Conservation (phyloP, 2,888 invertebrate species). For the Melikaiella ostensackeni region DNA sequence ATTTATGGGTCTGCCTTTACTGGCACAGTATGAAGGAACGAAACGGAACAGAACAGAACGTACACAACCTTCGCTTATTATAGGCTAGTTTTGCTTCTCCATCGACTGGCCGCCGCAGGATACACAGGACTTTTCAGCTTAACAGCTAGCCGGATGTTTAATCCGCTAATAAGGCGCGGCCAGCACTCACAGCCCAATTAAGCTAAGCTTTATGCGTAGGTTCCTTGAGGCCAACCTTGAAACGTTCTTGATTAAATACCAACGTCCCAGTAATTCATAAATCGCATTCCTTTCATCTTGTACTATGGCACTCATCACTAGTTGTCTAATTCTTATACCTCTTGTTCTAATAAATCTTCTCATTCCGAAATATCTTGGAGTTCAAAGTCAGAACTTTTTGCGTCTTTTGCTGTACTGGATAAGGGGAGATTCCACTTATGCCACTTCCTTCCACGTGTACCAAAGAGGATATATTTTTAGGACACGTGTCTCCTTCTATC, state of each 20-base stretch:
- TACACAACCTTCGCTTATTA: conserved; percentile 74
- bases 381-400: neutral
- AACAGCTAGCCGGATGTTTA: conserved; percentile 73
- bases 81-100: conserved; percentile 70
- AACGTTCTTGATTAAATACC: conserved; percentile 71
- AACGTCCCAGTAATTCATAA: conserved; percentile 69
- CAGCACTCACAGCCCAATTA: conserved; percentile 73
- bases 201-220: conserved; percentile 68
- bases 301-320: neutral
- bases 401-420: neutral
- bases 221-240: conserved; percentile 68
- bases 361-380: neutral
- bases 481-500: conserved; percentile 50
- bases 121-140: conserved; percentile 75
- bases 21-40: conserved; percentile 73
- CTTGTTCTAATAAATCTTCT: neutral
- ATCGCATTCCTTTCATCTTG: neutral
- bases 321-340: neutral
- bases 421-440: neutral
- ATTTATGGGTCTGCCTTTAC: conserved; percentile 76
- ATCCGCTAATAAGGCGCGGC: conserved; percentile 76
- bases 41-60: conserved; percentile 69
- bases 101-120: conserved; percentile 70
- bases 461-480: conserved; percentile 49
- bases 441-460: conserved; percentile 54